These are phyloP conservation scores for Gallinago media DNA, from an alignment of 2,113 vertebrate genomes.

Conservation along the genomic window DNA sequence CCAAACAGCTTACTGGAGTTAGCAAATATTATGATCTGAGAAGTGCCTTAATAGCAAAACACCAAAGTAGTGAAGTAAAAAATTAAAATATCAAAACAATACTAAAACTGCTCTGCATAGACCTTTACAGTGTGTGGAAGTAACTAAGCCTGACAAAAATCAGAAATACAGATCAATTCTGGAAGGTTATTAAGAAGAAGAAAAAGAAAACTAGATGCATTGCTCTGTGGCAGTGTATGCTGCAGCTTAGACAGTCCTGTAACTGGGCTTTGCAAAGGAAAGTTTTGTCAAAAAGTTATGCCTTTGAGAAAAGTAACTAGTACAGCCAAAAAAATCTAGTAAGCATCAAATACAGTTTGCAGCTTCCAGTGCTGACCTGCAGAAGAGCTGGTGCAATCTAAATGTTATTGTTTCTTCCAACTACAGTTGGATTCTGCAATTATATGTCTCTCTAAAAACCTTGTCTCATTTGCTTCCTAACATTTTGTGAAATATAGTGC, in stretches of 20 bases:
- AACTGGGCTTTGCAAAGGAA: no score
- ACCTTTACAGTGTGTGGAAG: not conserved
- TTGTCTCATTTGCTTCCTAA: not conserved
- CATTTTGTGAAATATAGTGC: not conserved
- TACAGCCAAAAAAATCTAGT: not conserved
- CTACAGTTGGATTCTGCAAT: not conserved
- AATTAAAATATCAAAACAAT: not conserved
- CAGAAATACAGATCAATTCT: not conserved
- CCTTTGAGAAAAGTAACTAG: not conserved
- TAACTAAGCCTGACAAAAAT: not conserved
- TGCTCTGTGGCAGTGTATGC: not conserved
- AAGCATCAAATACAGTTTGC: accelerated
- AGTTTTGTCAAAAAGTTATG: not conserved
- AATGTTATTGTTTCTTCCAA: not conserved
- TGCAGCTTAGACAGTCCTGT: not conserved
- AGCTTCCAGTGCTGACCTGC: not conserved
- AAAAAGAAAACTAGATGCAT: not conserved
- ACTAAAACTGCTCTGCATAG: not conserved
- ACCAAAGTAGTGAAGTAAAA: not conserved
- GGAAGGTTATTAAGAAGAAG: not conserved
- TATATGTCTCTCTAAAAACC: not conserved
- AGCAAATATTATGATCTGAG: accelerated
- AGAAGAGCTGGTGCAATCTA: no score
- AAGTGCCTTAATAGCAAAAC: not conserved
- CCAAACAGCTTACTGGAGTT: accelerated